Percentiles rank a stretch among this genome's conserved stretches.
Evolutionary conservation across 2,113 vertebrate genomes (phyloP).

Genomic region (Phalacrocorax aristotelis): DNA sequence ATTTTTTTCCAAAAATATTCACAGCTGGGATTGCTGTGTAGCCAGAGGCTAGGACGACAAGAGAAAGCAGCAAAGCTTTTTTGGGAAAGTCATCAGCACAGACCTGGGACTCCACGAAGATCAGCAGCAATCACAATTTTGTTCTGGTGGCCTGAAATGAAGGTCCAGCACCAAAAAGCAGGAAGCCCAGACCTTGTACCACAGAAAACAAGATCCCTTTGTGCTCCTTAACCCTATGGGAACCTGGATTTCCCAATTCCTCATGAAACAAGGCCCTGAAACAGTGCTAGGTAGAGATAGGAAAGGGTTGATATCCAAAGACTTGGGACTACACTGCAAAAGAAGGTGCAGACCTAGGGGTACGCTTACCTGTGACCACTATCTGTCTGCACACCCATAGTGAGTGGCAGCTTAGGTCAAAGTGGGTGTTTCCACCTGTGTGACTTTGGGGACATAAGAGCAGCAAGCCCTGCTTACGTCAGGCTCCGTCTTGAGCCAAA

Average conservation of each 20-base stretch:
- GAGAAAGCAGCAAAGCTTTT: background rate
- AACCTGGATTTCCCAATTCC: background rate
- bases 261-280: background rate
- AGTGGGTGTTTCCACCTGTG: background rate
- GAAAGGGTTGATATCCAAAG: background rate
- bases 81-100: background rate
- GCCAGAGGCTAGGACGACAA: background rate
- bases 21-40: background rate
- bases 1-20: background rate
- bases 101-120: background rate
- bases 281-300: background rate
- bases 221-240: accelerated
- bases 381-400: background rate
- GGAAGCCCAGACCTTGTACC: background rate
- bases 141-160: background rate
- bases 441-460: background rate
- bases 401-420: background rate
- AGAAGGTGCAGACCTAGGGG: background rate
- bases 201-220: background rate
- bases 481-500: background rate
- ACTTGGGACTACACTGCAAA: background rate
- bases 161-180: background rate
- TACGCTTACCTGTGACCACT: background rate
- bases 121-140: background rate
- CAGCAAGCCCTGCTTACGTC: background rate